phyloP scores from a whole-genome alignment of 1,140 invertebrate genomes.

The Drosophila lacertosa region DNA sequence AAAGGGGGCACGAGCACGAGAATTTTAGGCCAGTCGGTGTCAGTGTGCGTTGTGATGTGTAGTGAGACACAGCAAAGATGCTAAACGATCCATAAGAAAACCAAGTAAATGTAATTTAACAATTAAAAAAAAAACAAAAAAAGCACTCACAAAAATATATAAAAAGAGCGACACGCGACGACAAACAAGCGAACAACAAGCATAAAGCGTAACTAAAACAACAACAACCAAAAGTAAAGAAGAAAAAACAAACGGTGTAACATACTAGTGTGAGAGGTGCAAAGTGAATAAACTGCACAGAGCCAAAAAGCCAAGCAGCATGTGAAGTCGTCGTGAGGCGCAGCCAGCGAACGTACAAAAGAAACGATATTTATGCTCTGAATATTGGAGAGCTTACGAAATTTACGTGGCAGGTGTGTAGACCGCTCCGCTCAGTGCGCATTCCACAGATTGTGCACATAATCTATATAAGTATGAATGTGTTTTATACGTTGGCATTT shows the following conservation, averaged over 20 bases:
- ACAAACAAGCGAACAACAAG: constrained; percentile 14
- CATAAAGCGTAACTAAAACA: background rate
- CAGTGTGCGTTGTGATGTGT: constrained; percentile 44
- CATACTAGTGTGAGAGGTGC: constrained; percentile 33
- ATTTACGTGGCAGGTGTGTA: constrained; percentile 81
- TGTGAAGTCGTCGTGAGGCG: constrained; percentile 38
- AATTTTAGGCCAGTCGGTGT: constrained; percentile 21
- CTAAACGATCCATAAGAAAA: constrained; percentile 22
- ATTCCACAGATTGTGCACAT: constrained; percentile 65
- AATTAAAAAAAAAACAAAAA: constrained; percentile 30
- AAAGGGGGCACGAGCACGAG: constrained; percentile 33
- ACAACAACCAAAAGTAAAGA: background rate
- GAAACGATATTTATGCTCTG: constrained; percentile 53
- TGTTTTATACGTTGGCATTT: constrained; percentile 15
- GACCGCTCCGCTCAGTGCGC: constrained; percentile 29
- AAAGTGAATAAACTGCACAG: constrained; percentile 49
- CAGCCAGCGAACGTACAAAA: constrained; percentile 27
- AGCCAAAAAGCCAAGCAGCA: constrained; percentile 30
- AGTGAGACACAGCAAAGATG: constrained; percentile 29
- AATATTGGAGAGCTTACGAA: constrained; percentile 53
- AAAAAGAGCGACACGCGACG: constrained; percentile 10
- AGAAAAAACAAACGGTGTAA: constrained; percentile 22
- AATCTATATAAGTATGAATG: constrained; percentile 33
- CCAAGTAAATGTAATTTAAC: constrained; percentile 39
- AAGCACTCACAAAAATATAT: background rate